phyloP scores from a whole-genome alignment of 2,797 vertebrate species.

The Hippopotamyrus pictus region DNA sequence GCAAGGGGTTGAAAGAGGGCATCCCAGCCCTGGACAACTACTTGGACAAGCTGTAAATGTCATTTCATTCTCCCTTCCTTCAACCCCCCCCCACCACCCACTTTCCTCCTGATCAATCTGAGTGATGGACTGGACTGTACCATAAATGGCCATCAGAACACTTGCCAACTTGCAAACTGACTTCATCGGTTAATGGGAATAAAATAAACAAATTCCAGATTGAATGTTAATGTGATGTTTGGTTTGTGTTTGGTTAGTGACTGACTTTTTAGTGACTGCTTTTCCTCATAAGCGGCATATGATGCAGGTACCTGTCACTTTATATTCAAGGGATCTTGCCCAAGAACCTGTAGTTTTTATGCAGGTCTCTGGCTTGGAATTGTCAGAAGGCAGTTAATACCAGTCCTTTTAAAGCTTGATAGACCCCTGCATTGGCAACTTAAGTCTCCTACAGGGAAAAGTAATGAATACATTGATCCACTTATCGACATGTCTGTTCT shows the following conservation, averaged over 20 bases:
- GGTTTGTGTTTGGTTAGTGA: not conserved
- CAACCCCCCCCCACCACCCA: conserved; percentile 17
- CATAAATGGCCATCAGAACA: conserved; percentile 54
- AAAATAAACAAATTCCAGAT: conserved; percentile 12
- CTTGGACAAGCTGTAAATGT: conserved; percentile 82
- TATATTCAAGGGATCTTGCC: not conserved
- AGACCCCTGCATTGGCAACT: not conserved
- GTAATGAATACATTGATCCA: not conserved
- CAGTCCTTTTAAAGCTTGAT: not conserved
- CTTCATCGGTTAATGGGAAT: not conserved
- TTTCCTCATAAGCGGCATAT: not conserved
- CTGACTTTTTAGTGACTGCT: not conserved
- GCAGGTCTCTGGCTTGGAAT: not conserved
- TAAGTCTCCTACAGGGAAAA: not conserved
- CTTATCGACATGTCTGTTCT: not conserved
- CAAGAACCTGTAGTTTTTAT: not conserved
- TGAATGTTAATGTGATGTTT: conserved; percentile 7
- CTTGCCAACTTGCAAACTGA: conserved; percentile 5
- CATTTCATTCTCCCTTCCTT: conserved; percentile 32
- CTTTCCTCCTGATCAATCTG: conserved; percentile 8
- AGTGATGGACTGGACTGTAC: conserved; percentile 36
- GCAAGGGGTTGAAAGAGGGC: conserved; percentile 90
- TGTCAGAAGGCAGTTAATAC: not conserved
- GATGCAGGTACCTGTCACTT: not conserved
- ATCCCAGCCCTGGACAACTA: conserved; percentile 85